Conservation (phyloP, 2,888 invertebrate genomes). For the Vannuccia rotundouncinata region DNA sequence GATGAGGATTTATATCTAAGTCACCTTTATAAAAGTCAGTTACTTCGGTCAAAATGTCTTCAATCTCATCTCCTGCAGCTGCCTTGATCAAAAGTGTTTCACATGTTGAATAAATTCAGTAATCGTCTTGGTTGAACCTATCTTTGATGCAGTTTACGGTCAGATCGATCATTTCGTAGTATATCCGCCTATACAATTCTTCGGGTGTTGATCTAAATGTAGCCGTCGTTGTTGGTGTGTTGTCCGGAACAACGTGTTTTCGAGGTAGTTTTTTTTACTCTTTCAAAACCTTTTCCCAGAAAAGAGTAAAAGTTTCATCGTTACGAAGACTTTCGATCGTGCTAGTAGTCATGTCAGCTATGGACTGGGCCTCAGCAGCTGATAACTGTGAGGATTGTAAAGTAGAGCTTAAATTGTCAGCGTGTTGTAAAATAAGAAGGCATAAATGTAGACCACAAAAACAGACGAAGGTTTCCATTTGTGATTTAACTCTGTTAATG, state of each 20-base stretch:
- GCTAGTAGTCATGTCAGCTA: background rate
- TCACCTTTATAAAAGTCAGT: no score
- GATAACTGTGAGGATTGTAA: background rate
- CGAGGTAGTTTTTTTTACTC: background rate
- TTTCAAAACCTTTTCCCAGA: background rate
- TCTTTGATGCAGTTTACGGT: background rate
- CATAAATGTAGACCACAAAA: background rate
- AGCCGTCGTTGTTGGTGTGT: no score
- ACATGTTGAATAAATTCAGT: no score
- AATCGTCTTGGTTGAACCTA: no score
- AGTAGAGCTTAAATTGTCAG: background rate
- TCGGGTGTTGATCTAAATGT: no score
- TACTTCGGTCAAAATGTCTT: no score
- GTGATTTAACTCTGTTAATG: background rate
- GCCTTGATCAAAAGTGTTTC: no score
- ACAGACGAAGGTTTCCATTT: background rate
- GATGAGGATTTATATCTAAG: no score
- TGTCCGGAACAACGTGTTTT: no score
- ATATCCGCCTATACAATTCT: no score
- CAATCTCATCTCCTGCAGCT: no score
- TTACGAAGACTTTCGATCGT: background rate
- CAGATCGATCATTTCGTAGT: no score
- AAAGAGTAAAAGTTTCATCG: background rate
- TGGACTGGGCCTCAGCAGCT: background rate
- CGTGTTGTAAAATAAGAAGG: background rate